Evolutionary conservation across 92 coral and sea anemone genomes (phyloP).

Genomic region (Pocillopora meandrina): DNA sequence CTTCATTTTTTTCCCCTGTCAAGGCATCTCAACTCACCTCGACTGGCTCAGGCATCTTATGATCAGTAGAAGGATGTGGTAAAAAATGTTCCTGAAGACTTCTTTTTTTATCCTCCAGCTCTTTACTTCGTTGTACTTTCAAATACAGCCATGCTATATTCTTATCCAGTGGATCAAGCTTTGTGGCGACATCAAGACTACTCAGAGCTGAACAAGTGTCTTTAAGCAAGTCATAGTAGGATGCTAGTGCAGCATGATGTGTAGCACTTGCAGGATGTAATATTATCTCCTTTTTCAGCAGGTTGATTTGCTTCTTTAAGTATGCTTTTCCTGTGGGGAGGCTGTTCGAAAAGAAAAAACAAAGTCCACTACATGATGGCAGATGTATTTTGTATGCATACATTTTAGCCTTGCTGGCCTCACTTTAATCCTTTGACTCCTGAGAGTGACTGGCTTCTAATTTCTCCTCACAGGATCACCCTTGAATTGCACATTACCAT

Average conservation of each 20-base stretch:
- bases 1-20: neutral
- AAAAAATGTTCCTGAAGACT: conserved; percentile 18
- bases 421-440: too few species aligned
- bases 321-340: conserved; percentile 53
- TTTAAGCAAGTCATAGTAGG: conserved; percentile 52
- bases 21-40: conserved; percentile 25
- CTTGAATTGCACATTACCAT: too few species aligned
- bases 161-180: conserved; percentile 60
- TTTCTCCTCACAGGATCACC: too few species aligned
- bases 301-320: conserved; percentile 36
- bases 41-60: conserved; percentile 52
- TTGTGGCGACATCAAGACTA: conserved; percentile 44
- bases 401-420: too few species aligned
- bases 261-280: conserved; percentile 59
- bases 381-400: neutral
- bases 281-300: conserved; percentile 38
- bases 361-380: neutral
- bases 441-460: too few species aligned
- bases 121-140: conserved; percentile 51
- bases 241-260: conserved; percentile 55
- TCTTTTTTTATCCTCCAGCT: conserved; percentile 48
- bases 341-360: conserved; percentile 17
- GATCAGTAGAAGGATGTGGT: neutral
- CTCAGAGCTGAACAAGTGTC: conserved; percentile 50
- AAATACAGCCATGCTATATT: conserved; percentile 64